Base-by-base conservation (phyloP, 1,140 invertebrate species). In the Drosophila guanche region DNA sequence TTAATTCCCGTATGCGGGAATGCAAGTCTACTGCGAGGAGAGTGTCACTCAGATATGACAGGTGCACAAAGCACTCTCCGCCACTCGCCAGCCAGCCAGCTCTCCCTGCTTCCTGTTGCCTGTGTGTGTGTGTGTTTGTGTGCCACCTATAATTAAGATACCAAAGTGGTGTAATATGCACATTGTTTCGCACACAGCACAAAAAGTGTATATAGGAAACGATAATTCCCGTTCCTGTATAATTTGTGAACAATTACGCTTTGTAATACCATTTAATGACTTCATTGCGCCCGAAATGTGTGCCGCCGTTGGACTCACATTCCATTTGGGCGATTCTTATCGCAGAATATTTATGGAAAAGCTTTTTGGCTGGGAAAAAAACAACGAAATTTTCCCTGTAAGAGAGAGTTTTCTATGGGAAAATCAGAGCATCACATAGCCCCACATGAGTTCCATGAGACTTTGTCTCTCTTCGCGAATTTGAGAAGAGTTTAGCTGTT, bases 191-290 rank as follows among this genome's bases (percentile, higher is more conserved):
- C 43, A 53, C 70, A 60, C 52, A 58, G 37, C 43, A 59, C 16
- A 25, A 41, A 75, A 67, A 57, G 72, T 72, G 7, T 73, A 54
- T 61, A 54, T 56, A 60, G 68, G 80, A 84, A 85, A 80, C 33
- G 33, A 37, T 12, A 4, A 78, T 66, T 46, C 54, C 51, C 41
- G 48, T 45, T 78, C 71, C 70, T 79, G 58, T 65, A 74, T 85
- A 85, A 85, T 86, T 85, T 85, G 81, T 86, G 84, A 88, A 88
- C 83, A 89, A 88, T 88, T 88, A 88, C 83, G 83, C 83, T 83
- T 89, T 88, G 83, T 88, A 88, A 88, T 88, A 88, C 59, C 83
- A 89, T 88, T 88, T 88, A 88, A 88, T 88, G 83, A 88, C 83
- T 88, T 88, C 67, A 88, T 86, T 86, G 86, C 52, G 22, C 25